Percentiles rank a stretch among this genome's conserved stretches.
Conservation (phyloP, 2,888 invertebrate genomes). For the Sepioteuthis lessoniana region DNA sequence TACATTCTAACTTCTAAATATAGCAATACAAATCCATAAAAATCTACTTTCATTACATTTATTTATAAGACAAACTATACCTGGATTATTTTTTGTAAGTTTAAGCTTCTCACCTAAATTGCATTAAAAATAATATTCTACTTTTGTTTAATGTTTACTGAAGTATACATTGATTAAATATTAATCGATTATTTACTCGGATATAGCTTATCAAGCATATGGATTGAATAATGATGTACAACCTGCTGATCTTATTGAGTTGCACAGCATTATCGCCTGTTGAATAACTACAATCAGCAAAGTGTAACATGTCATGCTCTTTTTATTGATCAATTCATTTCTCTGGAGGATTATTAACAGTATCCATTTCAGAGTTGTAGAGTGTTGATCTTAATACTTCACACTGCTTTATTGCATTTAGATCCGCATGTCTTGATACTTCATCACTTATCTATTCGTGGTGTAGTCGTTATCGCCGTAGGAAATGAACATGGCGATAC, state of each 20-base stretch:
- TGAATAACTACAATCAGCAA: not conserved
- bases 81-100: no score
- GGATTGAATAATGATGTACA: not conserved
- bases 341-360: not conserved
- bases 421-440: not conserved
- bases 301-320: not conserved
- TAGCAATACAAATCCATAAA: no score
- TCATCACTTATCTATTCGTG: no score
- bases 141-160: not conserved
- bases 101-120: no score
- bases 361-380: not conserved
- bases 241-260: not conserved
- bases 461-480: no score
- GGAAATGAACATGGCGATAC: no score
- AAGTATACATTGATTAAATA: not conserved
- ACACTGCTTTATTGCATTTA: not conserved
- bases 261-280: not conserved
- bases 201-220: not conserved
- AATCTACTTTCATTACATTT: no score
- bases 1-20: no score
- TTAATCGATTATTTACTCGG: not conserved
- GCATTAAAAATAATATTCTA: not conserved
- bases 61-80: no score
- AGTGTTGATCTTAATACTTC: not conserved
- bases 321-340: not conserved